These are phyloP conservation scores for Rhinichthys osculus DNA, from an alignment of 2,797 vertebrate species.

Conservation along the genomic window DNA sequence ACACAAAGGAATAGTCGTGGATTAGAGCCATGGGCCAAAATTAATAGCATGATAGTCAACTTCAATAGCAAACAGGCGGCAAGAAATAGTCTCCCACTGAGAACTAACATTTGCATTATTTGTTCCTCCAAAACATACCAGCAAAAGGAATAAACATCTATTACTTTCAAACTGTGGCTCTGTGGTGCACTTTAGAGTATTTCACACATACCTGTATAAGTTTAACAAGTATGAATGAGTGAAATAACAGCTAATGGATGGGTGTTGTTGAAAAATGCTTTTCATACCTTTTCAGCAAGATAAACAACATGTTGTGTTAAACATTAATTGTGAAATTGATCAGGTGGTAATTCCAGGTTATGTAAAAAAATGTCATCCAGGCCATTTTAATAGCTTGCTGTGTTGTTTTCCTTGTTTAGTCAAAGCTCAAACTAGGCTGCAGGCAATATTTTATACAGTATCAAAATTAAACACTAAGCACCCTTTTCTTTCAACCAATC, in stretches of 20 bases:
- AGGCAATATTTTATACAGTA: conserved; percentile 50
- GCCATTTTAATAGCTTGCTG: conserved; percentile 18
- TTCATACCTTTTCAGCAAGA: conserved; percentile 43
- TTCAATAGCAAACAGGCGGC: conserved; percentile 75
- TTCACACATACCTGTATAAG: conserved; percentile 67
- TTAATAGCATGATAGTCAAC: conserved; percentile 74
- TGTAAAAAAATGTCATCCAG: conserved; percentile 35
- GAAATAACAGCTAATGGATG: conserved; percentile 58
- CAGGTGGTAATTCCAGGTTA: conserved; percentile 36
- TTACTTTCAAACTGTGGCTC: conserved; percentile 72
- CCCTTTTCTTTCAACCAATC: conserved; percentile 58
- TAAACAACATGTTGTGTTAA: conserved; percentile 1
- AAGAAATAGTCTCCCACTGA: conserved; percentile 71
- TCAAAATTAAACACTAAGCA: conserved; percentile 67
- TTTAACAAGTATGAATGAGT: conserved; percentile 60
- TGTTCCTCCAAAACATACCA: conserved; percentile 67
- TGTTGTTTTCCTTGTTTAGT: conserved; percentile 53
- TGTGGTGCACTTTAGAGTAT: conserved; percentile 67
- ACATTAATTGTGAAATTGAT: conserved; percentile 14
- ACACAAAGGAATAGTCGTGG: conserved; percentile 57
- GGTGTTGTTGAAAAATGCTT: conserved; percentile 51
- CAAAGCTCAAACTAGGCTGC: conserved; percentile 53
- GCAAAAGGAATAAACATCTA: conserved; percentile 80
- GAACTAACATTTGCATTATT: conserved; percentile 76
- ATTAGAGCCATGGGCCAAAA: conserved; percentile 64